These are phyloP conservation scores for Drosophila falleni DNA, from an alignment of 2,888 invertebrate genomes.

Conservation along the genomic window DNA sequence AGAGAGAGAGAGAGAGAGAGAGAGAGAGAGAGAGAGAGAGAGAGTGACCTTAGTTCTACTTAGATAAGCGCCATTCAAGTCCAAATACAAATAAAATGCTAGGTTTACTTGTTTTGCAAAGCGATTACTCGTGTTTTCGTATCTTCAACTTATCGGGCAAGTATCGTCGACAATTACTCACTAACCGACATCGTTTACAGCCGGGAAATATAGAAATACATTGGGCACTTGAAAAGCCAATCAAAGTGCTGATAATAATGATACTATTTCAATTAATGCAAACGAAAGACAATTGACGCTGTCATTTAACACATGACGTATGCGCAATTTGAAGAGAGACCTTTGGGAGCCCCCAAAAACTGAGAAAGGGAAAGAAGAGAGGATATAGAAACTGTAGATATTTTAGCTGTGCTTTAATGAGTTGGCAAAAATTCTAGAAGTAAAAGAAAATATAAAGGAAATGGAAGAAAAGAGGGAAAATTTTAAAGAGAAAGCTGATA, in stretches of 20 bases:
- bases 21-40: not conserved
- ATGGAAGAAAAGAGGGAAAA: not conserved
- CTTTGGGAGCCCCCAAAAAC: conserved; percentile 20
- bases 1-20: not conserved
- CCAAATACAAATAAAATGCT: conserved; percentile 31
- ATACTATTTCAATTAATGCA: conserved; percentile 52
- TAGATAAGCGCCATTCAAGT: conserved; percentile 43
- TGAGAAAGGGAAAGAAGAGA: not conserved
- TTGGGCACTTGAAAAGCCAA: conserved; percentile 42
- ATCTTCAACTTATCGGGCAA: conserved; percentile 34
- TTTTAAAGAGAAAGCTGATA: no score
- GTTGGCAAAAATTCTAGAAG: not conserved
- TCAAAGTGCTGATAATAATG: conserved; percentile 48
- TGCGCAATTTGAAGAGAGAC: not conserved
- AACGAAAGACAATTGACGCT: conserved; percentile 14
- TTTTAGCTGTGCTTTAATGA: not conserved
- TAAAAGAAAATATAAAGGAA: not conserved
- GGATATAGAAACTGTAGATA: not conserved
- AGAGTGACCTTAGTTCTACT: not conserved
- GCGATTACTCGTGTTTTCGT: conserved; percentile 64
- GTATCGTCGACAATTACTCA: conserved; percentile 54
- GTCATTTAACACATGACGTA: conserved; percentile 40
- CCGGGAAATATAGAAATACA: conserved; percentile 8
- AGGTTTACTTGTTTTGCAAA: conserved; percentile 33
- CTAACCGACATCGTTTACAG: conserved; percentile 4